Conservation (phyloP, 2,888 invertebrate genomes). For the Meganola albula region DNA sequence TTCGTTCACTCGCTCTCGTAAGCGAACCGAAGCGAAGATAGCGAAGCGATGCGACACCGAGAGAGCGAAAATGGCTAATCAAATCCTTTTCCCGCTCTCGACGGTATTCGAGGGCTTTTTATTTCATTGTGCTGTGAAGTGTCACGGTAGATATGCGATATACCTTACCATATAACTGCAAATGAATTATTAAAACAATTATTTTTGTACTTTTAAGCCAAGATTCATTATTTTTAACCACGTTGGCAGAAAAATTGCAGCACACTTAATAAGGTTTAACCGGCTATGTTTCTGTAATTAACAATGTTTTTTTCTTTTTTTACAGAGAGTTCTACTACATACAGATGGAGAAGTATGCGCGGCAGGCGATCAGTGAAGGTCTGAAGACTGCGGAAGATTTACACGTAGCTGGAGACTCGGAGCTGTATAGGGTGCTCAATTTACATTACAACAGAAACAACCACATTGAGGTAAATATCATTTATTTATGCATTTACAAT, state of each 20-base stretch:
- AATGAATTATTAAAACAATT: too few species aligned
- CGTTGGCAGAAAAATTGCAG: too few species aligned
- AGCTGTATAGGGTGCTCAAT: constrained; percentile 98
- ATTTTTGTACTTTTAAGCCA: too few species aligned
- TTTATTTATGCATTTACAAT: neutral
- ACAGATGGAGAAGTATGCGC: constrained; percentile 99
- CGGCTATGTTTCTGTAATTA: constrained; percentile 8
- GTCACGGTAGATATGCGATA: constrained; percentile 51
- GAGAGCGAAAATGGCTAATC: constrained; percentile 75
- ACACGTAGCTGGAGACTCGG: constrained; percentile 95
- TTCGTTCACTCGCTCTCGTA: constrained; percentile 61
- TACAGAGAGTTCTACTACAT: constrained; percentile 99
- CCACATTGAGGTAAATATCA: constrained; percentile 89
- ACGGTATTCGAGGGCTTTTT: constrained; percentile 66
- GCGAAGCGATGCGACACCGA: constrained; percentile 59
- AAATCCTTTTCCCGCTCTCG: constrained; percentile 72
- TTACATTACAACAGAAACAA: constrained; percentile 99
- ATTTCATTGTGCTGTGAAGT: constrained; percentile 71
- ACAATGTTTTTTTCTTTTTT: constrained; percentile 29
- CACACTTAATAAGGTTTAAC: too few species aligned
- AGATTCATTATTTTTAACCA: too few species aligned
- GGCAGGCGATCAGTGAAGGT: constrained; percentile 98
- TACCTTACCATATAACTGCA: constrained; percentile 23
- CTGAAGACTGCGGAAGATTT: constrained; percentile 95
- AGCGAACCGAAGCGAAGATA: constrained; percentile 72